Evolutionary conservation across 2,888 invertebrate species (phyloP).

Genomic region (Andrena minutula): DNA sequence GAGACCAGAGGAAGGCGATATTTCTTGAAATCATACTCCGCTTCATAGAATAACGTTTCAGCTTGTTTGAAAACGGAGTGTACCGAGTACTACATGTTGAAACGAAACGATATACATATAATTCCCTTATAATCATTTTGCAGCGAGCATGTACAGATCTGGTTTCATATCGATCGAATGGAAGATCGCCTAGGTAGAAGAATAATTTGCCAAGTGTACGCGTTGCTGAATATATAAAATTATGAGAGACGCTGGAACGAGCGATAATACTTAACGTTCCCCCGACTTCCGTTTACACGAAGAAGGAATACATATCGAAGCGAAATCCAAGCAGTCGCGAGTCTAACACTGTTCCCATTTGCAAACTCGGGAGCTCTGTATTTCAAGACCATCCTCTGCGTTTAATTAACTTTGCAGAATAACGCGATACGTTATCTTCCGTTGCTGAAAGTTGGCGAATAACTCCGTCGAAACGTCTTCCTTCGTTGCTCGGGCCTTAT

Average conservation of each 20-base stretch:
- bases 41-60: too few species aligned
- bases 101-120: neutral
- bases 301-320: neutral
- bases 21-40: too few species aligned
- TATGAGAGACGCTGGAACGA: constrained; percentile 20
- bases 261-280: constrained; percentile 3
- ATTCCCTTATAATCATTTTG: neutral
- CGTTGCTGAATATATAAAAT: constrained; percentile 30
- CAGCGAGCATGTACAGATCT: neutral
- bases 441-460: constrained; percentile 13
- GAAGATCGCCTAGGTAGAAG: constrained; percentile 2
- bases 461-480: neutral
- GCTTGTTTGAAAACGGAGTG: too few species aligned
- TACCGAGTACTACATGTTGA: too few species aligned
- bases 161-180: neutral
- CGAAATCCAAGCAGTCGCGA: constrained; percentile 21
- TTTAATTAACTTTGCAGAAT: constrained; percentile 42
- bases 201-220: constrained; percentile 16
- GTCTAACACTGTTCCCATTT: constrained; percentile 16
- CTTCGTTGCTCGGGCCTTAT: neutral
- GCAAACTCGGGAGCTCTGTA: constrained; percentile 14
- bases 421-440: neutral
- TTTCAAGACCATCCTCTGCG: constrained; percentile 7
- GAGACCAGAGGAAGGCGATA: too few species aligned
- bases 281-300: constrained; percentile 25